A percentile compares a stretch with the other conserved stretches of the same genome.
phyloP scores from a whole-genome alignment of 2,113 vertebrate species.

The Mesembrinibis cayennensis region DNA sequence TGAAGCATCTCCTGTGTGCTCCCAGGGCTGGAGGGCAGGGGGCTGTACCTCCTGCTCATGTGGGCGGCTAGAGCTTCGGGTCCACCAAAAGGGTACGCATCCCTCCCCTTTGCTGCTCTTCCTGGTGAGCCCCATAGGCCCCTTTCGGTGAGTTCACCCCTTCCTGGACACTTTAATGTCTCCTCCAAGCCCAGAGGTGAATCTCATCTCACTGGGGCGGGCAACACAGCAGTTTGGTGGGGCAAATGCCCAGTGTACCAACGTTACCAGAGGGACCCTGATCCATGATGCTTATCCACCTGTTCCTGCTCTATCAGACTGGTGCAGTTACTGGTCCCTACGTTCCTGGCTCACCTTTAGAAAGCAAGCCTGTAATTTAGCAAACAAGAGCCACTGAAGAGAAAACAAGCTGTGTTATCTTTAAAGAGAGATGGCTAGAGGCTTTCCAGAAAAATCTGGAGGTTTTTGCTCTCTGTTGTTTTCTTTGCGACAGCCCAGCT shows the following conservation, averaged over 20 bases:
- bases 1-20: rapidly evolving
- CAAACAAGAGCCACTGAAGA: not conserved
- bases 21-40: not conserved
- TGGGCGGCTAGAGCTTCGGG: not conserved
- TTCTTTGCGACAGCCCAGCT: not conserved
- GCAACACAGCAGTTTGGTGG: not conserved
- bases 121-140: rapidly evolving
- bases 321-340: not conserved
- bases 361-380: not conserved
- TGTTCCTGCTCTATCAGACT: not conserved
- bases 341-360: not conserved
- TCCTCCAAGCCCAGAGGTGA: not conserved
- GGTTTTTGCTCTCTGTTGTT: not conserved
- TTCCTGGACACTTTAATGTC: not conserved
- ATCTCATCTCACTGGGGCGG: not conserved
- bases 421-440: not conserved
- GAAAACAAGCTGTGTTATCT: not conserved
- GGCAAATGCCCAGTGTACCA: not conserved
- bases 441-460: not conserved
- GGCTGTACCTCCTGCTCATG: not conserved
- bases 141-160: not conserved
- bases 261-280: not conserved
- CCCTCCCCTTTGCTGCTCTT: not conserved
- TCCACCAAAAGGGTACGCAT: rapidly evolving
- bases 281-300: not conserved